Evolutionary conservation across 2,888 invertebrate genomes (phyloP).

Genomic region (Cheilosia scutellata): DNA sequence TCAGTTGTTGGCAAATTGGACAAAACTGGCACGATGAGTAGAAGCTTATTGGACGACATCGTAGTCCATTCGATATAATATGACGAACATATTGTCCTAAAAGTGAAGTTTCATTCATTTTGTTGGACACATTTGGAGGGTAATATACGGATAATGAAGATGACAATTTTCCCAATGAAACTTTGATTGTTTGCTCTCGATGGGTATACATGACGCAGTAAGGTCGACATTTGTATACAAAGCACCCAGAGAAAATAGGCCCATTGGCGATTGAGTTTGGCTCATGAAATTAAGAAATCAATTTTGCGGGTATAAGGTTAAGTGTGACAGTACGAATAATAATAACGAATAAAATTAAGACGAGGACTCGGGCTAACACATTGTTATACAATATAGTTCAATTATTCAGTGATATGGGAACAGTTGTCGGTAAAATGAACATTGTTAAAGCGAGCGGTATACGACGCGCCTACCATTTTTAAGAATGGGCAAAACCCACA

Average conservation of each 20-base stretch:
- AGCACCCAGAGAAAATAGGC: no score
- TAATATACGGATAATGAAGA: conserved; percentile 18
- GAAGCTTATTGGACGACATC: conserved; percentile 51
- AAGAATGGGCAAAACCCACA: no score
- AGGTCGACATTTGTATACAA: not conserved
- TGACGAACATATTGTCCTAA: conserved; percentile 39
- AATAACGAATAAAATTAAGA: no score
- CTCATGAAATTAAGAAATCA: not conserved
- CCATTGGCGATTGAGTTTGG: not conserved
- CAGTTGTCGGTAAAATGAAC: no score
- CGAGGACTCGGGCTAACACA: no score
- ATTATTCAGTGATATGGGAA: no score
- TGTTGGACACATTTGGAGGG: conserved; percentile 4
- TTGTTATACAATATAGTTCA: no score
- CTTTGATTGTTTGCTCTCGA: conserved; percentile 40
- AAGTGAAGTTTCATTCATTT: conserved; percentile 47
- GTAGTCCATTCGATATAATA: conserved; percentile 33
- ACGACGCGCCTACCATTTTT: no score
- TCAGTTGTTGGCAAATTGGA: conserved; percentile 63
- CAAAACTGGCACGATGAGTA: conserved; percentile 36
- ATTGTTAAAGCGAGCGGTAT: not conserved
- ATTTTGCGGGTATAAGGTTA: not conserved
- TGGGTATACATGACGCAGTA: not conserved
- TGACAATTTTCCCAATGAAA: conserved; percentile 34
- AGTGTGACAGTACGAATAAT: no score